Conservation (phyloP, 2,797 vertebrate species). For the Mus spretus region DNA sequence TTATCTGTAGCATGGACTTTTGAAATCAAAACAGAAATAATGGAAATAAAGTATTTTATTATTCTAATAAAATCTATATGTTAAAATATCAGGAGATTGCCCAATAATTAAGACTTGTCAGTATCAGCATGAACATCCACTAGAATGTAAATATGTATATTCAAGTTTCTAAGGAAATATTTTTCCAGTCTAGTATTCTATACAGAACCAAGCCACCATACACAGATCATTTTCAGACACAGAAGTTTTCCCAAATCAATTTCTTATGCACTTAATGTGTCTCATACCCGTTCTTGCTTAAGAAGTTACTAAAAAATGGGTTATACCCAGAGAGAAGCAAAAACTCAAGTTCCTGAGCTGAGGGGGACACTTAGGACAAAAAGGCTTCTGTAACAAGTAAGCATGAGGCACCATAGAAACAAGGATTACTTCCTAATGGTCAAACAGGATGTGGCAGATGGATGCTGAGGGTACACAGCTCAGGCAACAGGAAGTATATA, state of each 20-base stretch:
- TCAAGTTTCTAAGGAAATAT: conserved; percentile 36
- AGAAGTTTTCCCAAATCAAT: not conserved
- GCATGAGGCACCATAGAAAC: not conserved
- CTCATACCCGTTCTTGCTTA: not conserved
- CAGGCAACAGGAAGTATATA: not conserved
- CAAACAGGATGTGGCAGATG: not conserved
- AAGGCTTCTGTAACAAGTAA: not conserved
- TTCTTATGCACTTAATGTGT: not conserved
- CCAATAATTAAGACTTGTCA: not conserved
- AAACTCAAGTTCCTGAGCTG: not conserved
- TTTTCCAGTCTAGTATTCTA: not conserved
- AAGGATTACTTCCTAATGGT: not conserved
- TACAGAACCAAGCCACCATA: not conserved
- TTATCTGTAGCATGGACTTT: not conserved
- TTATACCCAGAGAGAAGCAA: not conserved
- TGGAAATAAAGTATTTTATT: not conserved
- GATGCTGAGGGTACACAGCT: not conserved
- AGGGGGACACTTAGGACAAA: not conserved
- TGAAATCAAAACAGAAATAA: not conserved
- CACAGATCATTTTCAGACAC: conserved; percentile 34
- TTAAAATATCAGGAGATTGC: not conserved
- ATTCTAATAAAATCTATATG: not conserved
- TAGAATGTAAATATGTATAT: not conserved
- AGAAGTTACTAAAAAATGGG: conserved; percentile 2
- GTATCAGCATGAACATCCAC: not conserved